Percentiles rank a stretch among this genome's conserved stretches.
Conservation (phyloP, 1,140 invertebrate species). For the Drosophila funebris region DNA sequence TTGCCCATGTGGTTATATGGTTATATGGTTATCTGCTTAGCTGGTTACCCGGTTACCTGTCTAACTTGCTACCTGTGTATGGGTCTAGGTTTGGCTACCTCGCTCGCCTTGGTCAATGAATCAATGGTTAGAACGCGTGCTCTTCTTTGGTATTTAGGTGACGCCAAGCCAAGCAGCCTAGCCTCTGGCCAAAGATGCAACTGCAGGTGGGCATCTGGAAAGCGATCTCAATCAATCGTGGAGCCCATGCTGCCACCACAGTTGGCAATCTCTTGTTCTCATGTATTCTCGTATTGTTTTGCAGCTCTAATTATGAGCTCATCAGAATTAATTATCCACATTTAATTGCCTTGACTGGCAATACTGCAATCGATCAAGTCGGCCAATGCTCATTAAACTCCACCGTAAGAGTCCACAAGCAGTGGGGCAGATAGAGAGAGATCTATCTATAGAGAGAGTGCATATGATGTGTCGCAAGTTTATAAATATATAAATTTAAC, state of each 20-base stretch:
- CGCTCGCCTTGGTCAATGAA: constrained; percentile 32
- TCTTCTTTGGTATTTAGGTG: constrained; percentile 41
- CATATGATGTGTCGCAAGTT: background rate
- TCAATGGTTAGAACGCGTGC: constrained; percentile 26
- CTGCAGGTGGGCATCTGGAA: constrained; percentile 21
- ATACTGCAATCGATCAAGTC: constrained; percentile 11
- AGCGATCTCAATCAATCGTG: constrained; percentile 6
- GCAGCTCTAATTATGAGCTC: constrained; percentile 31
- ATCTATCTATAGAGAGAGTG: background rate
- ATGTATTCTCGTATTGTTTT: constrained; percentile 3
- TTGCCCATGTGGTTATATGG: background rate
- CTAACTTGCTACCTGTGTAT: background rate
- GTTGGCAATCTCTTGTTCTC: constrained; percentile 5
- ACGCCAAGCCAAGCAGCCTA: background rate
- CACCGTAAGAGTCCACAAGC: background rate
- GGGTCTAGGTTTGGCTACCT: background rate
- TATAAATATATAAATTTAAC: background rate
- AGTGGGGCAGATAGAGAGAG: background rate
- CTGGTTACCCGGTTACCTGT: constrained; percentile 1
- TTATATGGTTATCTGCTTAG: background rate
- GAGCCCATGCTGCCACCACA: background rate
- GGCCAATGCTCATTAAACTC: constrained; percentile 24
- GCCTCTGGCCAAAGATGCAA: background rate
- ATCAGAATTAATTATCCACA: constrained; percentile 39
- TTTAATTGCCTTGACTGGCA: constrained; percentile 36